Conservation (phyloP, 2,113 vertebrate species). For the Perca fluviatilis region DNA sequence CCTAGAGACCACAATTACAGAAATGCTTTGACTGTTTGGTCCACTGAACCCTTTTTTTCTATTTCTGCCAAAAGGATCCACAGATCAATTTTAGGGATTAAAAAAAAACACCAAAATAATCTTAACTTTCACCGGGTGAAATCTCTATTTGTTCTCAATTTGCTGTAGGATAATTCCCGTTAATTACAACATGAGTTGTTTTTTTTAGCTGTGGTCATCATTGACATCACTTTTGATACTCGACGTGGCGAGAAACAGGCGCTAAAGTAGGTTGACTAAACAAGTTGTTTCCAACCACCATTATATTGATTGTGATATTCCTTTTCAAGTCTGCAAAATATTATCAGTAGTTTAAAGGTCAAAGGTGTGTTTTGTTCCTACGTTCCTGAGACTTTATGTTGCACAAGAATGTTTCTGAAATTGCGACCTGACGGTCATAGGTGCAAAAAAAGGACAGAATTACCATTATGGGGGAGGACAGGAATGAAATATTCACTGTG, state of each 20-base stretch:
- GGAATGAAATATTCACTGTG: no score
- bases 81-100: not conserved
- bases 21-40: slow-evolving; percentile 23
- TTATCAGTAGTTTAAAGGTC: no score
- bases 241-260: not conserved
- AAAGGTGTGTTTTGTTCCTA: no score
- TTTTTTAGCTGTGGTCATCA: not conserved
- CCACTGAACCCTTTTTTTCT: not conserved
- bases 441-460: no score
- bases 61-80: not conserved
- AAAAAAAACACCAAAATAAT: not conserved
- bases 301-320: no score
- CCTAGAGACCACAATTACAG: slow-evolving; percentile 28
- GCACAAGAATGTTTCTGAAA: no score
- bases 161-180: not conserved
- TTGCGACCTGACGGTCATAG: no score
- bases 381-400: no score
- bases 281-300: not conserved
- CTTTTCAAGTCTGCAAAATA: no score
- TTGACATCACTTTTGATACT: not conserved
- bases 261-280: not conserved
- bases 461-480: no score
- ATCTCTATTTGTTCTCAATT: not conserved
- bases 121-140: not conserved
- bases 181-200: not conserved